These are phyloP conservation scores for Drosophila birchii DNA, from an alignment of 2,888 invertebrate species.

Conservation along the genomic window DNA sequence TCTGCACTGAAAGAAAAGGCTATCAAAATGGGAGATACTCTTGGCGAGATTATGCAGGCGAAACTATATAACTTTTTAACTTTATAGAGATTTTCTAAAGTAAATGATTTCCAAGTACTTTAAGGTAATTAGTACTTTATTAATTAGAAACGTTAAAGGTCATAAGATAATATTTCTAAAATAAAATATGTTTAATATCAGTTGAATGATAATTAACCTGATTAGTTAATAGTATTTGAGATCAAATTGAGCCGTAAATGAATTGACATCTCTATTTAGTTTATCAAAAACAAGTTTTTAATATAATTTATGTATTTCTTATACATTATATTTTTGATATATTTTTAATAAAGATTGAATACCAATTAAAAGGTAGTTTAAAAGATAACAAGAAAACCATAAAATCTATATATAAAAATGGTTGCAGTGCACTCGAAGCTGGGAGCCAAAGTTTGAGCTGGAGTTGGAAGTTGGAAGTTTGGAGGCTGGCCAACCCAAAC, in stretches of 20 bases:
- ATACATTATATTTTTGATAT: neutral
- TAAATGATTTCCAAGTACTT: no score
- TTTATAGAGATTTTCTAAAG: no score
- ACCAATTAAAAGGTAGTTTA: neutral
- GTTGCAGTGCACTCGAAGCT: neutral
- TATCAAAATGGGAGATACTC: neutral
- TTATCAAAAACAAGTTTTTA: no score
- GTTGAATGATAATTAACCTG: no score
- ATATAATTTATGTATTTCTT: neutral
- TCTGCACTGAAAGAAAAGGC: conserved; percentile 9
- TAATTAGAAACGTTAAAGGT: no score
- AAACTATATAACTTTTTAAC: neutral
- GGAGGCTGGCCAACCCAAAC: conserved; percentile 20
- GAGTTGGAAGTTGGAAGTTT: neutral
- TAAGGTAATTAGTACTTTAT: no score
- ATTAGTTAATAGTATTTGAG: no score
- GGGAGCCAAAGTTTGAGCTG: conserved; percentile 2
- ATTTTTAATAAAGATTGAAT: neutral
- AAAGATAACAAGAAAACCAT: neutral
- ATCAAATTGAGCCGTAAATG: no score
- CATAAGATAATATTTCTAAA: no score
- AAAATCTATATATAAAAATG: neutral
- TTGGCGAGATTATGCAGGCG: no score
- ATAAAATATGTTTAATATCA: no score
- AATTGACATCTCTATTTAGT: no score